phyloP scores from a whole-genome alignment of 2,888 invertebrate species.

The Synergus itoensis region DNA sequence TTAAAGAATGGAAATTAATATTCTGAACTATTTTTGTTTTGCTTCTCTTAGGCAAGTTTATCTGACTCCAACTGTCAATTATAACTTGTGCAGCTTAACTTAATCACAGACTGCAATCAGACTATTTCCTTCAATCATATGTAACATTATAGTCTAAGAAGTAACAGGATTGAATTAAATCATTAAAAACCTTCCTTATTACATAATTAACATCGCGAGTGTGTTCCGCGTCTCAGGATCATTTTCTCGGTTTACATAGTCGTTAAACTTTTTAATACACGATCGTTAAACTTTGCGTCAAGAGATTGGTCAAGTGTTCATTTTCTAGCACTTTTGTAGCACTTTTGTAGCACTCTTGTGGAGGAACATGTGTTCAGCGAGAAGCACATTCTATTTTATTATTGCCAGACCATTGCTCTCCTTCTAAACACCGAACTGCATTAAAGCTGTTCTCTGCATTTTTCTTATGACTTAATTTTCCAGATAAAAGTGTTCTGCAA shows the following conservation, averaged over 20 bases:
- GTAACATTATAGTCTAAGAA: constrained; percentile 4
- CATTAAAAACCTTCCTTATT: constrained; percentile 46
- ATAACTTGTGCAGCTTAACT: not conserved
- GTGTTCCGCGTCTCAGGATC: constrained; percentile 53
- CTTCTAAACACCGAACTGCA: not conserved
- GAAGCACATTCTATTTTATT: constrained; percentile 4
- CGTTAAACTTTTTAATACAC: constrained; percentile 66
- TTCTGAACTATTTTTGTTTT: not conserved
- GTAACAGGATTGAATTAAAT: constrained; percentile 35
- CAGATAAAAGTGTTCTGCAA: not conserved
- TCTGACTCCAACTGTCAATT: not conserved
- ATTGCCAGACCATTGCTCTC: constrained; percentile 19
- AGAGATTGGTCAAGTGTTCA: constrained; percentile 48
- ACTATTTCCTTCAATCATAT: constrained; percentile 16
- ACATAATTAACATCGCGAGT: constrained; percentile 54
- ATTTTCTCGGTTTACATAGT: constrained; percentile 60
- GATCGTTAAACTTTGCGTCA: constrained; percentile 64
- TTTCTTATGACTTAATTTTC: not conserved
- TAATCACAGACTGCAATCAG: constrained; percentile 2
- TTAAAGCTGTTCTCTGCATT: not conserved
- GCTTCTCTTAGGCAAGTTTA: not conserved
- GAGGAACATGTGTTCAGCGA: constrained; percentile 30
- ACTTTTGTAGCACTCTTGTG: constrained; percentile 7
- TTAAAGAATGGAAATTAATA: not conserved
- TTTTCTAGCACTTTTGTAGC: constrained; percentile 19